A percentile compares a stretch with the other conserved stretches of the same genome.
These are phyloP conservation scores for Crotalus helleri DNA, from an alignment of 2,113 vertebrate genomes.

Conservation along the genomic window DNA sequence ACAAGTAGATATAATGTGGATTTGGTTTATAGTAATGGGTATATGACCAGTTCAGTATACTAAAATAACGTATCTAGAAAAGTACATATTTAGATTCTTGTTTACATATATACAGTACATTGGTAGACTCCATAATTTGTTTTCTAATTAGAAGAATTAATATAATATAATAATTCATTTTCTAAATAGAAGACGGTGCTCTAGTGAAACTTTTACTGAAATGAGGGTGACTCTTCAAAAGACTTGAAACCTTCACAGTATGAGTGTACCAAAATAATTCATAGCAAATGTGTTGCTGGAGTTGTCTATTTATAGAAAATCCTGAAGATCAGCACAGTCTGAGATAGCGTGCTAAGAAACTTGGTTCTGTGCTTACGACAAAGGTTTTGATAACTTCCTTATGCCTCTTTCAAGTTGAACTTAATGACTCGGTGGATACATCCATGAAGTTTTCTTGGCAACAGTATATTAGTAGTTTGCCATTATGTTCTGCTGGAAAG, in stretches of 20 bases:
- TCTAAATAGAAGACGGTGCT: not conserved
- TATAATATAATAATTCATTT: not conserved
- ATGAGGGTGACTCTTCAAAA: not conserved
- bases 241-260: not conserved
- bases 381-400: not conserved
- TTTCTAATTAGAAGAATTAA: not conserved
- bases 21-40: not conserved
- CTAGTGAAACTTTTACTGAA: not conserved
- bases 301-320: not conserved
- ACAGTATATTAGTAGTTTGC: not conserved
- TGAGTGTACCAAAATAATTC: not conserved
- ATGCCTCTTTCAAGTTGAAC: not conserved
- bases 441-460: not conserved
- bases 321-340: not conserved
- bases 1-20: not conserved
- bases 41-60: not conserved
- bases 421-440: not conserved
- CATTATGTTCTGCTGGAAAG: not conserved
- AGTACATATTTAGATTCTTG: not conserved
- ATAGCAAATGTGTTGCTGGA: not conserved
- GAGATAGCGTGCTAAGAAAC: not conserved
- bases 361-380: not conserved
- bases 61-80: not conserved
- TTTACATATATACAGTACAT: not conserved
- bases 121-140: not conserved